These are phyloP conservation scores for Drosophila sproati DNA, from an alignment of 1,140 invertebrate genomes.

Conservation along the genomic window DNA sequence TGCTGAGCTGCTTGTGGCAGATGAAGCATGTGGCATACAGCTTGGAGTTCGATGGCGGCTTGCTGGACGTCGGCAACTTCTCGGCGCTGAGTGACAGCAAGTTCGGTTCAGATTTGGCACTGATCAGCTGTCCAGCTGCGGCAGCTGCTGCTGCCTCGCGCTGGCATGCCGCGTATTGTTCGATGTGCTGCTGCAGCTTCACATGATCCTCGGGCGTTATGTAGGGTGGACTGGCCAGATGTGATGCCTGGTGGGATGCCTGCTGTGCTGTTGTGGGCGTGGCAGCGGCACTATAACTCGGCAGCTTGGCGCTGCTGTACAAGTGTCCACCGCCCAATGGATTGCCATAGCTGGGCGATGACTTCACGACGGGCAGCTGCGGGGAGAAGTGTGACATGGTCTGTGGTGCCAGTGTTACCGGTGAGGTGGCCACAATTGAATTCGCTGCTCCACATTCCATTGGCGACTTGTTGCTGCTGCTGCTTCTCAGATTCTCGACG, in stretches of 20 bases:
- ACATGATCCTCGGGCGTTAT: constrained; percentile 78
- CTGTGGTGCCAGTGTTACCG: constrained; percentile 55
- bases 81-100: constrained; percentile 59
- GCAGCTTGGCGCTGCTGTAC: constrained; percentile 54
- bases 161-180: constrained; percentile 72
- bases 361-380: constrained; percentile 66
- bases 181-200: constrained; percentile 78
- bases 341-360: constrained; percentile 56
- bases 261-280: constrained; percentile 67
- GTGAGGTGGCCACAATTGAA: constrained; percentile 63
- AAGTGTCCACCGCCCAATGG: constrained; percentile 37
- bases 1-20: constrained; percentile 94
- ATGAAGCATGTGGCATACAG: constrained; percentile 90
- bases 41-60: constrained; percentile 85
- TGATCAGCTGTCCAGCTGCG: constrained; percentile 61
- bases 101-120: constrained; percentile 73
- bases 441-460: constrained; percentile 48
- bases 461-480: constrained; percentile 55
- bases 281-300: constrained; percentile 58
- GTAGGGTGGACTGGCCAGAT: constrained; percentile 57
- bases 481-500: constrained; percentile 62
- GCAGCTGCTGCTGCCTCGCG: constrained; percentile 63
- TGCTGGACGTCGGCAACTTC: constrained; percentile 55
- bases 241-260: constrained; percentile 54
- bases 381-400: constrained; percentile 63